A percentile compares a stretch with the other conserved stretches of the same genome.
Conservation (phyloP, 53 echinoderm and acorn worm species). For the Zoroaster sp. region DNA sequence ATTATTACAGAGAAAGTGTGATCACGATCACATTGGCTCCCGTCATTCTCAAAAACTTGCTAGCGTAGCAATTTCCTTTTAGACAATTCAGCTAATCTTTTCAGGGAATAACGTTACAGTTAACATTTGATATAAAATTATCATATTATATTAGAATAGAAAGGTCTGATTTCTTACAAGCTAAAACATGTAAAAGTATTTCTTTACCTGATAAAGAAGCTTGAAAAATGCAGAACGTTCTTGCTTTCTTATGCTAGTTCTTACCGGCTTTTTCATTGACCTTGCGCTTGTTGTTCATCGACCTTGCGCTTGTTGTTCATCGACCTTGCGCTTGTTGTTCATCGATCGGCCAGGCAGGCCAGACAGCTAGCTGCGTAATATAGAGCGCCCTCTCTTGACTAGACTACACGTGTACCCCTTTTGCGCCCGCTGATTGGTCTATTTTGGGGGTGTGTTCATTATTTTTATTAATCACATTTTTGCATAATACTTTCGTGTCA, state of each 20-base stretch:
- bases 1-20: too few relatives aligned
- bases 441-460: neutral
- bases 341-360: neutral
- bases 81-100: neutral
- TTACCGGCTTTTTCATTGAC: too few relatives aligned
- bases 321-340: neutral
- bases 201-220: neutral
- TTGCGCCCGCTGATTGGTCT: neutral
- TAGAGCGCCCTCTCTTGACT: neutral
- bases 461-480: too few relatives aligned
- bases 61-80: neutral
- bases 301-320: too few relatives aligned
- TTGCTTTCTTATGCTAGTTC: too few relatives aligned
- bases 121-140: neutral
- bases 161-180: too few relatives aligned
- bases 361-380: neutral
- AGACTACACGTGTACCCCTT: neutral
- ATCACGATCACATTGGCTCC: neutral
- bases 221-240: neutral
- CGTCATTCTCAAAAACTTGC: neutral
- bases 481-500: too few relatives aligned
- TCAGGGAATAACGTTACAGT: neutral
- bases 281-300: too few relatives aligned
- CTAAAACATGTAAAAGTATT: neutral
- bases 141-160: neutral